Percentiles rank a stretch among this genome's conserved stretches.
Conservation (phyloP, 2,888 invertebrate species). For the Nemoura dubitans region DNA sequence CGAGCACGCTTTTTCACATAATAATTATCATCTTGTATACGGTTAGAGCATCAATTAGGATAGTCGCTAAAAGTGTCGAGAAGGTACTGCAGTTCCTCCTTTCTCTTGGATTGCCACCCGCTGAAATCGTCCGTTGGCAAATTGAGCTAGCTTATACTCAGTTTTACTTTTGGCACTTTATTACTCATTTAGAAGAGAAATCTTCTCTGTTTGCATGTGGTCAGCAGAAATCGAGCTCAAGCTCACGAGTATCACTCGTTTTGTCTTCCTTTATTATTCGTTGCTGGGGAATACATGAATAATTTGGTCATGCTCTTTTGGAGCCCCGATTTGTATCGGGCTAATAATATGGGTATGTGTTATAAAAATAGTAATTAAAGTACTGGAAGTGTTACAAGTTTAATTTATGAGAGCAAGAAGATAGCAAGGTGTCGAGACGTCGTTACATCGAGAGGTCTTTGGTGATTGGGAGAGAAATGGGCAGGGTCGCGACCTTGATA, state of each 20-base stretch:
- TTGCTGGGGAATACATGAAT: background rate
- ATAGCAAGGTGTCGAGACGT: background rate
- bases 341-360: background rate
- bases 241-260: background rate
- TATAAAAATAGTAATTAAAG: background rate
- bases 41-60: background rate
- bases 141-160: background rate
- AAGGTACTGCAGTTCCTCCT: background rate
- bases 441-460: too few relatives aligned
- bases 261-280: background rate
- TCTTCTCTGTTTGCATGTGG: background rate
- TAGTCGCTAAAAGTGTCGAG: background rate
- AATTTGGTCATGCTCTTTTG: background rate
- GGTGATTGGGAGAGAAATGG: too few relatives aligned
- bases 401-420: background rate
- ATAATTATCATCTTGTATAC: background rate
- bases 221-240: background rate
- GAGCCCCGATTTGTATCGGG: background rate
- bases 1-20: background rate
- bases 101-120: background rate
- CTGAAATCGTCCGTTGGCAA: background rate
- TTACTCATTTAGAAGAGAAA: background rate
- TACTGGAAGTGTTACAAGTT: background rate
- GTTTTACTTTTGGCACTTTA: slow-evolving; percentile 1
- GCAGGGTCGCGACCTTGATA: too few relatives aligned